Conservation (phyloP, 2,797 vertebrate species). For the Protosalanx chinensis region DNA sequence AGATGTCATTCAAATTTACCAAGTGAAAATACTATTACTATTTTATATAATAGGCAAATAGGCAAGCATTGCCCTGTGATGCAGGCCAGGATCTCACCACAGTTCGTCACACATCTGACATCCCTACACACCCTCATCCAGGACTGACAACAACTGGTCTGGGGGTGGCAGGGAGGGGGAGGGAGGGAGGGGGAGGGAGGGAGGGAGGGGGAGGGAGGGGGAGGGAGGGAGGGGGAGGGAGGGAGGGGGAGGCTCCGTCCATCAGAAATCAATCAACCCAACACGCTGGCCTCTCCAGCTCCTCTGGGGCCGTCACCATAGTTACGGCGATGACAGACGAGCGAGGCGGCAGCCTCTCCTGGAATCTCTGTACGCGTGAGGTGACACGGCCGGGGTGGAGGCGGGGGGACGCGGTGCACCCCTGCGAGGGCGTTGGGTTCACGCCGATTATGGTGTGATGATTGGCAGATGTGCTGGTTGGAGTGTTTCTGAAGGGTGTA, state of each 20-base stretch:
- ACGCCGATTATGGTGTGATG: neutral
- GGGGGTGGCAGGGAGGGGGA: neutral
- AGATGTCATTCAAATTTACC: no score
- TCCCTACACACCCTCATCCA: neutral
- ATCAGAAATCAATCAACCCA: slow-evolving; percentile 38
- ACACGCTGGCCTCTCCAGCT: neutral
- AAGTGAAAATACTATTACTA: no score
- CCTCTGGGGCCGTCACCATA: slow-evolving; percentile 16
- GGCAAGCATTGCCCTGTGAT: no score
- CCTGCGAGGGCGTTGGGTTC: neutral
- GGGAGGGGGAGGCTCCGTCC: slow-evolving; percentile 12
- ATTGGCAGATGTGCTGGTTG: neutral
- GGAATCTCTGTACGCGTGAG: neutral
- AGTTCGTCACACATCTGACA: neutral
- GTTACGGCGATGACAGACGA: slow-evolving; percentile 12
- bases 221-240: neutral
- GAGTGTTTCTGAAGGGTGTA: slow-evolving; percentile 4
- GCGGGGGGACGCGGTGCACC: neutral
- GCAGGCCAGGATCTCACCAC: no score
- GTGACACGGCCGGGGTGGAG: neutral
- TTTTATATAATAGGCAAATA: no score
- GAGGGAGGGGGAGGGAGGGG: no score
- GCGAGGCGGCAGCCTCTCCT: neutral
- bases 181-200: neutral
- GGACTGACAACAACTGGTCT: neutral